These are phyloP conservation scores for Ophion costatus DNA, from an alignment of 2,888 invertebrate species.

Conservation along the genomic window DNA sequence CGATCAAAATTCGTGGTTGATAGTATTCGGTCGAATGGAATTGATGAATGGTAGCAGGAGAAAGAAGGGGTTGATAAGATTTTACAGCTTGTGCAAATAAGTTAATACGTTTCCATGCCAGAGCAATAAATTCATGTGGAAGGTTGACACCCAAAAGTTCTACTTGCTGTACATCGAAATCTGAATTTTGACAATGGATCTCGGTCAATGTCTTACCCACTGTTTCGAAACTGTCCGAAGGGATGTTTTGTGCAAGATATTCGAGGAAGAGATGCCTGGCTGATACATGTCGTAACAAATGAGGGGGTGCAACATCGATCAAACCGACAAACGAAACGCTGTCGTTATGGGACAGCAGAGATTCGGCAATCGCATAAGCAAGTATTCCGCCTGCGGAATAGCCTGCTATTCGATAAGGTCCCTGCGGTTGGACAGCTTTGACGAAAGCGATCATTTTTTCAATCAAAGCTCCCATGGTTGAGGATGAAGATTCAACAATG, in stretches of 20 bases:
- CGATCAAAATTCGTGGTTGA: not conserved
- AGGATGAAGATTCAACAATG: not conserved
- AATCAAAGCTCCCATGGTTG: not conserved
- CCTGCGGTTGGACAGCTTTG: slow-evolving; percentile 17
- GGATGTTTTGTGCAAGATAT: slow-evolving; percentile 4
- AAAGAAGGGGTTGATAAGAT: slow-evolving; percentile 2
- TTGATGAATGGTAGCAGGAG: not conserved
- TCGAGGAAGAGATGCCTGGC: not conserved
- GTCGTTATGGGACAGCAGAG: not conserved
- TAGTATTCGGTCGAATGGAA: slow-evolving; percentile 22
- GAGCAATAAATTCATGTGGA: not conserved
- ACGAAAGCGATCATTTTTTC: slow-evolving; percentile 14
- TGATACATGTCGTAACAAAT: slow-evolving; percentile 17
- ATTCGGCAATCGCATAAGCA: slow-evolving; percentile 17
- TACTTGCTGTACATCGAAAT: not conserved
- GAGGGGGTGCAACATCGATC: slow-evolving; percentile 10
- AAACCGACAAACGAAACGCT: slow-evolving; percentile 13
- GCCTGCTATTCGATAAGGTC: slow-evolving; percentile 13
- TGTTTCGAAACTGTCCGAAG: not conserved
- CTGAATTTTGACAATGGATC: not conserved
- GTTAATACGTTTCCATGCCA: slow-evolving; percentile 6
- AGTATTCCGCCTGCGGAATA: slow-evolving; percentile 32
- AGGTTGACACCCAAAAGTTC: not conserved
- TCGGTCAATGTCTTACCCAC: not conserved
- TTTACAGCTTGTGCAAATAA: not conserved